These are phyloP conservation scores for Trichonephila inaurata DNA, from an alignment of 1,140 invertebrate species.

Conservation along the genomic window DNA sequence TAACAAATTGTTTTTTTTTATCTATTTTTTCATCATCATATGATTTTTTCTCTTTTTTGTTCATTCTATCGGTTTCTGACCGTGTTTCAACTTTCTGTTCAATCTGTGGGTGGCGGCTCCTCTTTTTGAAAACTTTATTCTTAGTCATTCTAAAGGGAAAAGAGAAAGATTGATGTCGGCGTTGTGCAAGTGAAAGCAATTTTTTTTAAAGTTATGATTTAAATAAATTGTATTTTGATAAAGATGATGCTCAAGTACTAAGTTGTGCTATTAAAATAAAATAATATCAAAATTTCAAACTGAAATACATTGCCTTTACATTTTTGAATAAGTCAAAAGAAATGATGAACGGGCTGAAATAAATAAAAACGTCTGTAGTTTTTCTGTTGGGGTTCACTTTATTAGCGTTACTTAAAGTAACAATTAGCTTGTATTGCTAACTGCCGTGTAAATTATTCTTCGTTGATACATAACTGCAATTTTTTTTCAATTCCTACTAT, in stretches of 20 bases:
- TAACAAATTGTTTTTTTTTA: slow-evolving; percentile 67
- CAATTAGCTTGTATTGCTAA: too few relatives aligned
- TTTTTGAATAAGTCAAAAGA: too few relatives aligned
- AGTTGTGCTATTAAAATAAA: not conserved
- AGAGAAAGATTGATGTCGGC: slow-evolving; percentile 2
- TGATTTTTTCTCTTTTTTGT: not conserved
- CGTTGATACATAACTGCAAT: too few relatives aligned
- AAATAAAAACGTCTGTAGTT: too few relatives aligned
- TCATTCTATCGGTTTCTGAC: slow-evolving; percentile 7
- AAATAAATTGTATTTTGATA: not conserved
- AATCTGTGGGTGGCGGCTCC: not conserved
- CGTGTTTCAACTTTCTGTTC: slow-evolving; percentile 29
- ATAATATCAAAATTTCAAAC: not conserved
- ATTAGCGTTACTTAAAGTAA: too few relatives aligned
- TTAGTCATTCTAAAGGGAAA: not conserved
- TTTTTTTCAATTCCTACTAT: too few relatives aligned
- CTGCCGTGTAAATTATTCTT: too few relatives aligned
- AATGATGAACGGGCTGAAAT: too few relatives aligned
- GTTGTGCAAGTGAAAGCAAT: not conserved
- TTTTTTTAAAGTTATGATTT: not conserved
- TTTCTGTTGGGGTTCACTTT: too few relatives aligned
- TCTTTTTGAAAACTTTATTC: slow-evolving; percentile 52
- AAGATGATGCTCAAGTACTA: not conserved
- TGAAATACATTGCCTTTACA: too few relatives aligned
- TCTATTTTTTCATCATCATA: not conserved